A percentile compares a stretch with the other conserved stretches of the same genome.
These are phyloP conservation scores for Battus philenor DNA, from an alignment of 1,140 invertebrate genomes.

Conservation along the genomic window DNA sequence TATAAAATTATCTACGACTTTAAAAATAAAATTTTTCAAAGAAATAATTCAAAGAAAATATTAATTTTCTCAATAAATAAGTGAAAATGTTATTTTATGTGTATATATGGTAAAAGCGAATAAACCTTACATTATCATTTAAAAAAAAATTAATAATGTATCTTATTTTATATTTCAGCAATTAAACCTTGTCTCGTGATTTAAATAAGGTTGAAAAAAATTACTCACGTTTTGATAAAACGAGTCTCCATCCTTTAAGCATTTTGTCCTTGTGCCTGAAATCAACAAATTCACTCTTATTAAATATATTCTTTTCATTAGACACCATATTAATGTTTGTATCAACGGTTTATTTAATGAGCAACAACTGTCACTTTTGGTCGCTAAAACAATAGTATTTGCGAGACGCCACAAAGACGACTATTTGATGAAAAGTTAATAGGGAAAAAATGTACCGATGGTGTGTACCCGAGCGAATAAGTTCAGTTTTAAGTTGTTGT, in stretches of 20 bases:
- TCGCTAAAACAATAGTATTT: constrained; percentile 9
- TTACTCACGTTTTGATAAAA: constrained; percentile 58
- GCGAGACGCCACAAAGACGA: constrained; percentile 22
- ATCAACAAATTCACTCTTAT: constrained; percentile 25
- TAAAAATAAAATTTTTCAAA: too few species aligned
- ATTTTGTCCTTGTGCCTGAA: constrained; percentile 46
- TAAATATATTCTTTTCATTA: constrained; percentile 8
- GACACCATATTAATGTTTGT: constrained; percentile 14
- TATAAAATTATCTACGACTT: too few species aligned
- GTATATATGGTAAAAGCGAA: too few species aligned
- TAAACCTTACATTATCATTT: too few species aligned
- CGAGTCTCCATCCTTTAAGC: constrained; percentile 58
- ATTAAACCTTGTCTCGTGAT: too few species aligned
- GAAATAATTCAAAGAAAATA: too few species aligned
- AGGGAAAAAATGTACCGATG: constrained; percentile 48
- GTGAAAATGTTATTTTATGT: too few species aligned
- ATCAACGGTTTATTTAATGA: background rate
- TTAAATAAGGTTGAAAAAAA: too few species aligned
- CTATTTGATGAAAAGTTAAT: constrained; percentile 40
- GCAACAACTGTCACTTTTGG: constrained; percentile 15
- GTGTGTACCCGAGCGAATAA: constrained; percentile 20
- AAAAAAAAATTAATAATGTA: too few species aligned
- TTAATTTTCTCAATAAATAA: too few species aligned
- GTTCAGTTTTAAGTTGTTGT: background rate
- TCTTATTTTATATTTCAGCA: too few species aligned